Conservation (phyloP, 2,797 vertebrate species). For the Clarias pachynema region DNA sequence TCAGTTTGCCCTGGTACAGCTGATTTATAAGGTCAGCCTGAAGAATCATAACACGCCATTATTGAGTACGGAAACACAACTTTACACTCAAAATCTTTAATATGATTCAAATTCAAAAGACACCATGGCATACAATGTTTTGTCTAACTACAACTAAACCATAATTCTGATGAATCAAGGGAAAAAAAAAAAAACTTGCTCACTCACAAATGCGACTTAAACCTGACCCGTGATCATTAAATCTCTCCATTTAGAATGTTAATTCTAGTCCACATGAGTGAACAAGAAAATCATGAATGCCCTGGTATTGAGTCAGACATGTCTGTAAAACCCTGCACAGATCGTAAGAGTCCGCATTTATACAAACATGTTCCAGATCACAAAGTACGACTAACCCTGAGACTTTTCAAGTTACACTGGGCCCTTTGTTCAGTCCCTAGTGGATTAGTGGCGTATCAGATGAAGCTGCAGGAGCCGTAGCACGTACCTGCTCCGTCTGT, state of each 20-base stretch:
- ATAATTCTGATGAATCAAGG: background rate
- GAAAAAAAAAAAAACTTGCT: background rate
- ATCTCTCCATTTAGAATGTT: background rate
- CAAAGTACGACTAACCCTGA: constrained; percentile 41
- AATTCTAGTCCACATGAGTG: background rate
- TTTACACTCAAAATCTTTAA: too few species aligned
- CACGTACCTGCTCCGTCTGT: constrained; percentile 93
- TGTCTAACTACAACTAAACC: background rate
- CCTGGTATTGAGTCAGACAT: background rate
- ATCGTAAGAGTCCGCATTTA: constrained; percentile 39
- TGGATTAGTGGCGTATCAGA: constrained; percentile 38
- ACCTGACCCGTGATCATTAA: background rate
- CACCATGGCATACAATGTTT: background rate
- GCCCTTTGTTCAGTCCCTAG: constrained; percentile 62
- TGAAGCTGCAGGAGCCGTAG: constrained; percentile 36
- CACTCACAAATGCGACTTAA: background rate
- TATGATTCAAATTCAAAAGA: background rate
- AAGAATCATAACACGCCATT: background rate
- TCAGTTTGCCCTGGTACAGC: constrained; percentile 98
- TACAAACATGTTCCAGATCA: constrained; percentile 55
- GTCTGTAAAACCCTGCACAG: background rate
- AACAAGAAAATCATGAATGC: background rate
- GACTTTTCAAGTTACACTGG: constrained; percentile 59
- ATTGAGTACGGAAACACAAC: background rate
- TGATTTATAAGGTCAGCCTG: constrained; percentile 99